A percentile compares a stretch with the other conserved stretches of the same genome.
Evolutionary conservation across 2,797 vertebrate species (phyloP).

Genomic region (Acrossocheilus fasciatus): DNA sequence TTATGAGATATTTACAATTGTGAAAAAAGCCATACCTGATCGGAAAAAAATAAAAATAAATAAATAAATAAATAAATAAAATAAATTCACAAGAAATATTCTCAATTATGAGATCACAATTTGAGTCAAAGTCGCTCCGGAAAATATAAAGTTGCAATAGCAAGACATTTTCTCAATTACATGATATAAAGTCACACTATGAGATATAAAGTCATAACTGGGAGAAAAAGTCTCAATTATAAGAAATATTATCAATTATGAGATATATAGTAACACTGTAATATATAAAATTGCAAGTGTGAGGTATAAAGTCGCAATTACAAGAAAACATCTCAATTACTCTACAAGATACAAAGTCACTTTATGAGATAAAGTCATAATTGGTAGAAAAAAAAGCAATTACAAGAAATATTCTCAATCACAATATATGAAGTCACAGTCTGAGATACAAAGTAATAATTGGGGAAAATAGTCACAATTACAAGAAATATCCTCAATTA

Average conservation of each 20-base stretch:
- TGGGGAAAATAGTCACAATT: background rate
- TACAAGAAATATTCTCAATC: background rate
- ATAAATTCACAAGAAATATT: background rate
- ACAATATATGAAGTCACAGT: no score
- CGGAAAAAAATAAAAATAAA: background rate
- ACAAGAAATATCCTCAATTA: background rate
- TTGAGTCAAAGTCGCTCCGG: background rate
- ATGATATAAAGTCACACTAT: background rate
- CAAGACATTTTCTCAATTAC: background rate
- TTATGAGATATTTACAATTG: background rate
- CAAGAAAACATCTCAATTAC: background rate
- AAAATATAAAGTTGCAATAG: background rate
- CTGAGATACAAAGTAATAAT: background rate
- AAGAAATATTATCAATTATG: background rate
- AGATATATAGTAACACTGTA: background rate
- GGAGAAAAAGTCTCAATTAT: background rate
- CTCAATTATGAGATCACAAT: background rate
- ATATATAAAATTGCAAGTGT: background rate
- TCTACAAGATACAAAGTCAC: background rate
- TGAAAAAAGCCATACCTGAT: background rate
- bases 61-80: no score
- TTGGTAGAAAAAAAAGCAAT: background rate
- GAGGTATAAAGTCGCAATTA: background rate
- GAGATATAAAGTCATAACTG: background rate
- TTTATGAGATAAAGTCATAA: background rate